Conservation (phyloP, 2,888 invertebrate genomes). For the Thereva nobilitata region DNA sequence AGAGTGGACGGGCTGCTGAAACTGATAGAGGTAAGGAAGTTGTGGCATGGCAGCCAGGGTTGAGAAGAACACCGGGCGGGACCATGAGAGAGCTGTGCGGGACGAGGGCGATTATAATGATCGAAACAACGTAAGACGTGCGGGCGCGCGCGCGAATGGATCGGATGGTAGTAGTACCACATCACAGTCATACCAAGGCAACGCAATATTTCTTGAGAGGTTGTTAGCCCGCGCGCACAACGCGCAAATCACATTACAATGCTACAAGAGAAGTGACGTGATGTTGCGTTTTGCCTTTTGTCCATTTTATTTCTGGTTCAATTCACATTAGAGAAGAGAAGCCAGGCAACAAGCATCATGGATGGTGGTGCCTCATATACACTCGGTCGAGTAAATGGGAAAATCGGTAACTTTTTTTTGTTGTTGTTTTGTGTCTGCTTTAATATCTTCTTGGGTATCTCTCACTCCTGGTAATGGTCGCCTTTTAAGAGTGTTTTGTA, state of each 20-base stretch:
- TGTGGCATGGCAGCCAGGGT: constrained; percentile 6
- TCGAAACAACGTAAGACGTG: too few species aligned
- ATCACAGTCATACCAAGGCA: constrained; percentile 2
- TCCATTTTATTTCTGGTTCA: constrained; percentile 35
- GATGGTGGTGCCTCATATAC: not conserved
- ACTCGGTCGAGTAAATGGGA: too few species aligned
- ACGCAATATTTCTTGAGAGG: constrained; percentile 34
- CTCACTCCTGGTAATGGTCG: too few species aligned
- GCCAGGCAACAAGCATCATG: not conserved
- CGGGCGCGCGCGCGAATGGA: too few species aligned
- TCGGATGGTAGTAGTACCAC: too few species aligned
- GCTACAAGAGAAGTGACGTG: constrained; percentile 28
- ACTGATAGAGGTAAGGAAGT: constrained; percentile 20
- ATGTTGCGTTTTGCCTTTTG: constrained; percentile 7
- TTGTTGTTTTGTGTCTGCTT: too few species aligned
- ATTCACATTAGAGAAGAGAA: constrained; percentile 27
- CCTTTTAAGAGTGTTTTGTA: too few species aligned
- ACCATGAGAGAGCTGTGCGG: constrained; percentile 3
- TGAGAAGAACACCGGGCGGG: not conserved
- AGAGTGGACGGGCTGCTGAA: constrained; percentile 19
- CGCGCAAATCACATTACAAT: constrained; percentile 34
- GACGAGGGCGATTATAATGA: constrained; percentile 1
- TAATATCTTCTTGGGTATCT: too few species aligned
- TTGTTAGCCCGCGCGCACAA: constrained; percentile 27
- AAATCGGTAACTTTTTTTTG: too few species aligned